Evolutionary conservation across 2,113 vertebrate genomes (phyloP), one percentile per base, ranked within the genome.

Genomic region (Scophthalmus maximus): DNA sequence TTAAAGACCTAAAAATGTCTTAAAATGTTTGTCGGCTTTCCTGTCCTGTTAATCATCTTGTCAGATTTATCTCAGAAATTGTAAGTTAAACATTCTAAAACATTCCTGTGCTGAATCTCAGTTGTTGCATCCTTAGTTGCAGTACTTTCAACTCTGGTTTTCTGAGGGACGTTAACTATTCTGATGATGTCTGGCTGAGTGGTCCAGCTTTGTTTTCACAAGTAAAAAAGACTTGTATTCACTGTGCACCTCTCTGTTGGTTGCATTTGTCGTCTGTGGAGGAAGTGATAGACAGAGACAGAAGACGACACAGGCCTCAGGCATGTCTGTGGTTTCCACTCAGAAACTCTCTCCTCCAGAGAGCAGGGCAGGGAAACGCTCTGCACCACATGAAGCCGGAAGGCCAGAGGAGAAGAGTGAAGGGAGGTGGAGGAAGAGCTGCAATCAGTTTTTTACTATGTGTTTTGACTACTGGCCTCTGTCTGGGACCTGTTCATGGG

Each of bases 281-380:
- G 51, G 22, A 50, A 66, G n/a, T 49, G 32, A 63, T 25, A 42
- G 1, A 27, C 38, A 63, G 51, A 50, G 57, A 60, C 47, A 17
- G 29, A 44, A 62, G 51, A 60, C 9, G 1, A 65, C 18, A 30
- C 25, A 50, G 47, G 56, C 78, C 66, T 50, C 3, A n/a, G 52
- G 67, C 78, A 62, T 40, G n/a, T 71, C 61, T 68, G 36, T 23
- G 26, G 29, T 52, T 74, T 81, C 57, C 8, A 50, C 65, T 67
- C 27, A 29, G n/a, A n/a, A n/a, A n/a, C n/a, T n/a, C n/a, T 14
- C 23, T 8, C 32, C 50, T 59, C 17, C n/a, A 27, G 47, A 68
- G 51, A 68, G 17, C 38, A 30, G 68, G 30, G 50, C 42, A 29
- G 26, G 40, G 59, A 77, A 73, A 66, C 53, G 64, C 50, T 66